These are phyloP conservation scores for Acinonyx jubatus DNA, from an alignment of 2,113 vertebrate species.

Conservation along the genomic window DNA sequence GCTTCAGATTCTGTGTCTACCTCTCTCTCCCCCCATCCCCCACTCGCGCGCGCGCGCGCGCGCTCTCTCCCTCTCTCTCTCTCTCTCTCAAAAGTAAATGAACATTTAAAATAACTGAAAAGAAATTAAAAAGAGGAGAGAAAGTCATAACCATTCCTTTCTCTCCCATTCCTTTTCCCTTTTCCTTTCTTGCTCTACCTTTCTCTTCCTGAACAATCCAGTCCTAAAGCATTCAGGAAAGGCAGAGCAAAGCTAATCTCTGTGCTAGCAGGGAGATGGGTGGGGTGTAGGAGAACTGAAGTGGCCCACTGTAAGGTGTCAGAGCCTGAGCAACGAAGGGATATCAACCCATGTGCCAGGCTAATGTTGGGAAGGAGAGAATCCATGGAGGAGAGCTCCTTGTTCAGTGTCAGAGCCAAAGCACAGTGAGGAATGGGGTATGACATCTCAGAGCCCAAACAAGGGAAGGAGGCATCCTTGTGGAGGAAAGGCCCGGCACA, in stretches of 20 bases:
- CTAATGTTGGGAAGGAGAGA: neutral
- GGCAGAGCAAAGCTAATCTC: neutral
- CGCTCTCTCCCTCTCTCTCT: too few species aligned
- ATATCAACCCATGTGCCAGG: neutral
- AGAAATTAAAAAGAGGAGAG: neutral
- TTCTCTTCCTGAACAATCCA: neutral
- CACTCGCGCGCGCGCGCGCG: too few species aligned
- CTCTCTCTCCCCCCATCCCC: too few species aligned
- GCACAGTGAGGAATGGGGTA: neutral
- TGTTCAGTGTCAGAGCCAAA: neutral
- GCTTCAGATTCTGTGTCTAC: too few species aligned
- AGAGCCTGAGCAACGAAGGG: neutral
- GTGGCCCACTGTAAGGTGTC: neutral
- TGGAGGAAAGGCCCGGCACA: neutral
- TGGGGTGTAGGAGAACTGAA: neutral
- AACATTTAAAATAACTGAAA: too few species aligned
- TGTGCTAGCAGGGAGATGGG: neutral
- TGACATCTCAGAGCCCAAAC: neutral
- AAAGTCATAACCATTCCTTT: neutral
- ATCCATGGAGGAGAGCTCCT: neutral
- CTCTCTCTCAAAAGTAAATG: too few species aligned
- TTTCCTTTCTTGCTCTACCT: neutral
- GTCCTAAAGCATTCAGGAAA: neutral
- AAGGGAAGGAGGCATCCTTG: neutral
- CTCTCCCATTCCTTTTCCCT: neutral